A percentile compares a stretch with the other conserved stretches of the same genome.
Evolutionary conservation across 2,888 invertebrate species (phyloP).

Genomic region (Phaedon cochleariae): DNA sequence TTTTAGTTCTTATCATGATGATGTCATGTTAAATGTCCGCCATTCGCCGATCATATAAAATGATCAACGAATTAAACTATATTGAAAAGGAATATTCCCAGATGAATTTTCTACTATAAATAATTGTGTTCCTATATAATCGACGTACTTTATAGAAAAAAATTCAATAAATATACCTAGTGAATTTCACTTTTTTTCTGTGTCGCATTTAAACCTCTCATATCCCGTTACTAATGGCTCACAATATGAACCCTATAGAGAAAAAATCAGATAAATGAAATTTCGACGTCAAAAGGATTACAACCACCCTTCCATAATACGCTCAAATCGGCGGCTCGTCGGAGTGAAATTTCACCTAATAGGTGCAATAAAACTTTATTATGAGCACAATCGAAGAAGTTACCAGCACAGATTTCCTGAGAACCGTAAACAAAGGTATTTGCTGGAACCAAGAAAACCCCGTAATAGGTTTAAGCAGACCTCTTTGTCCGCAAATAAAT

Average conservation of each 20-base stretch:
- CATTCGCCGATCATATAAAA: too few relatives aligned
- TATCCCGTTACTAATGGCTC: not conserved
- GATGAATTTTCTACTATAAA: too few relatives aligned
- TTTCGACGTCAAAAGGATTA: constrained; percentile 6
- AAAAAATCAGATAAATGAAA: not conserved
- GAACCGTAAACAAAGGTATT: constrained; percentile 21
- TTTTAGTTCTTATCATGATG: too few relatives aligned
- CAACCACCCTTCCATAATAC: not conserved
- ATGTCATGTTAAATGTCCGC: too few relatives aligned
- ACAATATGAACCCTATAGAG: too few relatives aligned
- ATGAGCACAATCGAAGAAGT: constrained; percentile 9
- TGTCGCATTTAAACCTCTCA: too few relatives aligned
- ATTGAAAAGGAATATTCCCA: too few relatives aligned
- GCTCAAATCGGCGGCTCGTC: not conserved
- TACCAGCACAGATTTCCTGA: constrained; percentile 18
- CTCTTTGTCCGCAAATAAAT: constrained; percentile 31
- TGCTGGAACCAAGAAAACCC: constrained; percentile 28
- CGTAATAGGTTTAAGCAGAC: constrained; percentile 30
- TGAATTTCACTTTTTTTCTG: too few relatives aligned
- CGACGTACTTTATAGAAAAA: too few relatives aligned
- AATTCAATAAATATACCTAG: too few relatives aligned
- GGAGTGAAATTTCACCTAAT: constrained; percentile 4
- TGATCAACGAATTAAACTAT: too few relatives aligned
- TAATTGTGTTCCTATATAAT: too few relatives aligned
- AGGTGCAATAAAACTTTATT: constrained; percentile 29